Evolutionary conservation across 2,113 vertebrate genomes (phyloP), one percentile per base, ranked within the genome.

Genomic region (Lanius collurio): DNA sequence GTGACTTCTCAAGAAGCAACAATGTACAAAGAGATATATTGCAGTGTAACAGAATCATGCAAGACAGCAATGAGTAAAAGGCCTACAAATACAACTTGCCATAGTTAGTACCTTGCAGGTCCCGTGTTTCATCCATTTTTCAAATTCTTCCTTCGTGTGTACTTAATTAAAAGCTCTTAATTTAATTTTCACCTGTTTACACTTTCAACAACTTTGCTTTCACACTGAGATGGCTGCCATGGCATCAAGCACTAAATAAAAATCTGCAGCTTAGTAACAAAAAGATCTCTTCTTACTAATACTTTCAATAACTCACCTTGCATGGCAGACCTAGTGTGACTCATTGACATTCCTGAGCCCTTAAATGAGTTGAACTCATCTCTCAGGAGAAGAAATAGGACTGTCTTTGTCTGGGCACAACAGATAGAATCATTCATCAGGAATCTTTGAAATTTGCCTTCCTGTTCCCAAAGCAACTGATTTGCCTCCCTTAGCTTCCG

Each of bases 131-230:
- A 55, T 73, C 84, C 26, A n/a, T 77, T 85, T 50, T 47, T 87
- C 84, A 87, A 82, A 74, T 79, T 91, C 84, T 85, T 93, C 30
- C 33, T 73, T 84, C 70, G 75, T 27, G 53, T 69, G 41, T 93
- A 46, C 65, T 87, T 95, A 75, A 85, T 87, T 93, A 89, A 93
- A 90, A 91, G 59, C 42, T 93, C 67, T 85, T 90, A 76, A 94
- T 94, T 96, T 89, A 78, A 90, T 97, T 95, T 93, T 87, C 88
- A 96, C 92, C 91, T 95, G 81, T 91, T 95, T 80, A 89, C 0
- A 1, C 74, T 95, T 95, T 86, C 89, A 95, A 62, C 93, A 85
- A 35, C 81, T 95, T 87, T 0, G 15, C 59, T 93, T 96, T 80
- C 90, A 91, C 78, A 46, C 55, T 67, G 46, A 83, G 70, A 63